These are phyloP conservation scores for Paelopatides confundens DNA, from an alignment of 53 echinoderm and acorn worm genomes.

Conservation along the genomic window DNA sequence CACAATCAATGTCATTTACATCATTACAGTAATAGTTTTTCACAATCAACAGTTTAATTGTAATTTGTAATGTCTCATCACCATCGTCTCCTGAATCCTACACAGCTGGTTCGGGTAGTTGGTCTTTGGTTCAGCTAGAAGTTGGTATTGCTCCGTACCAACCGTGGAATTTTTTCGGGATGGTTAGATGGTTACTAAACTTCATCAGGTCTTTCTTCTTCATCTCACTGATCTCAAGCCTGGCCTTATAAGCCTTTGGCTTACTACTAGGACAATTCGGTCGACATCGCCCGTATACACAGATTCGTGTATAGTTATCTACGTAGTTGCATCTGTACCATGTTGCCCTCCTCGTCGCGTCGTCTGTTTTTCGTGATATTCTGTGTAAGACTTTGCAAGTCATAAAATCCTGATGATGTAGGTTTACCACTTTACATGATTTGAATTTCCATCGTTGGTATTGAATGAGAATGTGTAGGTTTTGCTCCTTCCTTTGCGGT, in stretches of 20 bases:
- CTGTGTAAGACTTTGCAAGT: constrained; percentile 46
- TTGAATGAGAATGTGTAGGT: too few species aligned
- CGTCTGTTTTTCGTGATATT: constrained; percentile 35
- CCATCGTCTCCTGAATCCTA: constrained; percentile 27
- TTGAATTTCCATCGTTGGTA: too few species aligned
- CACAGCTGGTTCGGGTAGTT: constrained; percentile 18
- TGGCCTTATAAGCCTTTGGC: constrained; percentile 40
- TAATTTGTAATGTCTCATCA: constrained; percentile 26
- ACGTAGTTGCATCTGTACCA: constrained; percentile 50
- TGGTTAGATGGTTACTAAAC: constrained; percentile 43
- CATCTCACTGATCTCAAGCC: too few species aligned
- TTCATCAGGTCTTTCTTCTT: constrained; percentile 55
- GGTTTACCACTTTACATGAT: neutral
- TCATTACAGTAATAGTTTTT: neutral
- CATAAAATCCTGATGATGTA: too few species aligned
- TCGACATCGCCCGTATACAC: constrained; percentile 43
- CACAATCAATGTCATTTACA: neutral
- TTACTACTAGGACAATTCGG: constrained; percentile 41
- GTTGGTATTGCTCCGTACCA: constrained; percentile 58
- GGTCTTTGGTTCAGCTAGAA: constrained; percentile 26
- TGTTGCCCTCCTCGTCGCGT: constrained; percentile 24
- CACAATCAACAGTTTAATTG: too few species aligned
- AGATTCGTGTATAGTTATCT: constrained; percentile 48
- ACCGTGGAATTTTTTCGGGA: constrained; percentile 48
- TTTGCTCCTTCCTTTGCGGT: too few species aligned